Evolutionary conservation across 2,888 invertebrate genomes (phyloP).

Genomic region (Bombylius major): DNA sequence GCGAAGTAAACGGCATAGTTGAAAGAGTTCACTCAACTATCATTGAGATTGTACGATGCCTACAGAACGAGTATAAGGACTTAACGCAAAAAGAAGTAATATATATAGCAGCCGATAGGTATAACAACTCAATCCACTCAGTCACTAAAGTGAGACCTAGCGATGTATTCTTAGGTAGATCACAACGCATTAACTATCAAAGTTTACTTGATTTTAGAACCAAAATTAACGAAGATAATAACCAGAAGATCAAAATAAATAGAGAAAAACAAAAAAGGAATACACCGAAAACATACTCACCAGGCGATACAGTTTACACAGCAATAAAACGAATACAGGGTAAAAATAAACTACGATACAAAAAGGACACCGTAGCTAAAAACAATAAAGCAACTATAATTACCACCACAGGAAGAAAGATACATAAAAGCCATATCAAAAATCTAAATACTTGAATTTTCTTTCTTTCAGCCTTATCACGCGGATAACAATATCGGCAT

Average conservation of each 20-base stretch:
- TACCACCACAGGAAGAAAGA: background rate
- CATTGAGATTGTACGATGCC: background rate
- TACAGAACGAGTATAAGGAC: background rate
- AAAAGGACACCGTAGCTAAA: too few relatives aligned
- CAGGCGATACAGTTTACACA: constrained; percentile 8
- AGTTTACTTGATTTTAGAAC: constrained; percentile 11
- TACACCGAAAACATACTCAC: constrained; percentile 4
- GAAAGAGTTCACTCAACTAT: background rate
- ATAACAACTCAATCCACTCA: constrained; percentile 12
- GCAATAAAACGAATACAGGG: constrained; percentile 10
- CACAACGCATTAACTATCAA: constrained; percentile 13
- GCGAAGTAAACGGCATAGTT: background rate
- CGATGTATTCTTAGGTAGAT: constrained; percentile 14
- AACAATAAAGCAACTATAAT: too few relatives aligned
- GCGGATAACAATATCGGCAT: too few relatives aligned
- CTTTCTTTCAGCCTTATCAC: too few relatives aligned
- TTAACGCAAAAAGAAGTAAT: background rate
- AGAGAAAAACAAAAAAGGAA: constrained; percentile 9
- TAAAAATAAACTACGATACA: too few relatives aligned
- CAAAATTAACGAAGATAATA: constrained; percentile 11
- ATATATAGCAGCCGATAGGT: background rate
- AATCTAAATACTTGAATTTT: too few relatives aligned
- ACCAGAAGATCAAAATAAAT: constrained; percentile 10
- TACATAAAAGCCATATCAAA: background rate
- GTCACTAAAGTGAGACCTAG: constrained; percentile 11